Evolutionary conservation across 2,113 vertebrate species (phyloP).

Genomic region (Eolophus roseicapilla): DNA sequence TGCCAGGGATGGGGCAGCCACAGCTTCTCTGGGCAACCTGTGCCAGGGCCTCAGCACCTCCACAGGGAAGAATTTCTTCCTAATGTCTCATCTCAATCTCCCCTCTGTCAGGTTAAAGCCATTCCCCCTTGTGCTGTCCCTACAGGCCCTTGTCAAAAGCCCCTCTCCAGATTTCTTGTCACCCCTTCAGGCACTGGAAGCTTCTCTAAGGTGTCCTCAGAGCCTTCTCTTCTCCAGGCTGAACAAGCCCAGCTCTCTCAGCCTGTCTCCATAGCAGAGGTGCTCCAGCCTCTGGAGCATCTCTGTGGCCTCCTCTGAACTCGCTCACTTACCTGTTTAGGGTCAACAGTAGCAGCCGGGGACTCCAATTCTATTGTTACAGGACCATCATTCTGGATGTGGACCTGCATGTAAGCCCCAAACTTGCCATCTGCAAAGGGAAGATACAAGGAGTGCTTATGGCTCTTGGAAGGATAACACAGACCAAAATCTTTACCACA

Average conservation of each 20-base stretch:
- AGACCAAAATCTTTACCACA: neutral
- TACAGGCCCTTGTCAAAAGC: no score
- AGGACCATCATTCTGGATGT: conserved; percentile 96
- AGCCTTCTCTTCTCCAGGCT: neutral
- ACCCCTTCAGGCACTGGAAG: no score
- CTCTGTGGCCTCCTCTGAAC: neutral
- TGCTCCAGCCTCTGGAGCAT: neutral
- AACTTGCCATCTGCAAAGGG: conserved; percentile 87
- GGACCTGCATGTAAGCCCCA: conserved; percentile 92
- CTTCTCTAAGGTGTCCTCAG: neutral
- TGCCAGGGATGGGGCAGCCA: neutral
- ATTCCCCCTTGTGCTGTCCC: no score
- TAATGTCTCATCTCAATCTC: no score
- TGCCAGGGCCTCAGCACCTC: no score
- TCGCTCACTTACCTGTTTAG: conserved; percentile 82
- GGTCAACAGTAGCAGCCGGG: conserved; percentile 79
- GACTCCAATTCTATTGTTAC: conserved; percentile 93
- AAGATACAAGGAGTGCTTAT: neutral
- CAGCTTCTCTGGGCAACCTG: no score
- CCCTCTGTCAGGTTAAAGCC: no score
- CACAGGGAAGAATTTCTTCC: no score
- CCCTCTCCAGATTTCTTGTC: no score
- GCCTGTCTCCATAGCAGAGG: neutral
- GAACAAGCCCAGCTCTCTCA: neutral
- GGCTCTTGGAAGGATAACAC: neutral